phyloP scores from a whole-genome alignment of 2,888 invertebrate genomes.

The Dioctria linearis region DNA sequence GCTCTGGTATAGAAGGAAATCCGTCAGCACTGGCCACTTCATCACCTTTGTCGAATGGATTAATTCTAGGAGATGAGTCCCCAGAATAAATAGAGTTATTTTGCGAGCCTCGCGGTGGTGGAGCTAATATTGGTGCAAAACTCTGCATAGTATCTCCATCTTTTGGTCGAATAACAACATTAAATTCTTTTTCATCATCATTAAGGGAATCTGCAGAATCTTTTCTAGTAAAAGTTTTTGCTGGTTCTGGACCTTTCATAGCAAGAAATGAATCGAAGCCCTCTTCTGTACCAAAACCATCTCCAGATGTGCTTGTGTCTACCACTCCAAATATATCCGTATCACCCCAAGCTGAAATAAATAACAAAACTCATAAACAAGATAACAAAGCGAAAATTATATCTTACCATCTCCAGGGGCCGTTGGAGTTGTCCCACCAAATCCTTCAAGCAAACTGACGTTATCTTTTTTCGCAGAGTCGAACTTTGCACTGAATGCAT shows the following conservation, averaged over 20 bases:
- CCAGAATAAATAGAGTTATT: constrained; percentile 63
- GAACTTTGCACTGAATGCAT: constrained; percentile 92
- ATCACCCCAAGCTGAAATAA: constrained; percentile 69
- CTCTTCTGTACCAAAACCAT: constrained; percentile 78
- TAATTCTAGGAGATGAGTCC: constrained; percentile 80
- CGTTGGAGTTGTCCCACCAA: constrained; percentile 66
- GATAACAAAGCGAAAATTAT: constrained; percentile 36
- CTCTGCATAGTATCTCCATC: constrained; percentile 70
- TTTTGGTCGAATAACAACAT: constrained; percentile 80
- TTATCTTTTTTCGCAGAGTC: constrained; percentile 75
- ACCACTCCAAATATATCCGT: constrained; percentile 68
- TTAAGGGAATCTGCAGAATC: constrained; percentile 83
- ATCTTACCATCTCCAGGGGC: constrained; percentile 67
- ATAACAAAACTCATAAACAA: neutral
- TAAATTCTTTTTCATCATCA: constrained; percentile 84
- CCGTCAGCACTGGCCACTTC: constrained; percentile 65
- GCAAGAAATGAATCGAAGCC: constrained; percentile 87
- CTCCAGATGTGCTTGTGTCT: constrained; percentile 61
- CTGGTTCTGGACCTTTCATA: constrained; percentile 78
- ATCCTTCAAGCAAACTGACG: constrained; percentile 68
- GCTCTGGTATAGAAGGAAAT: constrained; percentile 64
- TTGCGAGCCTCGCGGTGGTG: constrained; percentile 73
- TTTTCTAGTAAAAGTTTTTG: constrained; percentile 69
- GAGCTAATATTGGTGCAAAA: constrained; percentile 82
- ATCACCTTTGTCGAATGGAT: constrained; percentile 82